Percentiles rank a stretch among this genome's conserved stretches.
phyloP scores from a whole-genome alignment of 2,797 vertebrate genomes.

The Labeo calbasu region DNA sequence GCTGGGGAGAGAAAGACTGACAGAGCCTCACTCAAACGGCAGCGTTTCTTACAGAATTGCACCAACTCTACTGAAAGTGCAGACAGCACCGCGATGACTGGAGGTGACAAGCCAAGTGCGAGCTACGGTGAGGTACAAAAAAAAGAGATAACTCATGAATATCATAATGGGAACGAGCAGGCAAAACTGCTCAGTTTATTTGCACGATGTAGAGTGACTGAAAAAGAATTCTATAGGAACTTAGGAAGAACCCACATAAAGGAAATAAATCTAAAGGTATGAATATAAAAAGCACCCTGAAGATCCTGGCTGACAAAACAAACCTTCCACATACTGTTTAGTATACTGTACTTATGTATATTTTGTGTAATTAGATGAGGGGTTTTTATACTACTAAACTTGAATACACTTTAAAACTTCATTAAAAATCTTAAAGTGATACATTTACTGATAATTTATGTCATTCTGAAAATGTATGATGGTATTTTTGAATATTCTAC shows the following conservation, averaged over 20 bases:
- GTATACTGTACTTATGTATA: background rate
- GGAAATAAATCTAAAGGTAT: conserved; percentile 35
- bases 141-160: conserved; percentile 57
- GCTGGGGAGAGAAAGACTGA: conserved; percentile 38
- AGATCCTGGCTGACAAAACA: conserved; percentile 42
- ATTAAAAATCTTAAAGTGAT: conserved; percentile 5
- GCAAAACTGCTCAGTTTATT: conserved; percentile 56
- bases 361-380: background rate
- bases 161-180: conserved; percentile 51
- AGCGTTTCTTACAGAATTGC: conserved; percentile 51
- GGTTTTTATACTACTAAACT: background rate
- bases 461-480: background rate
- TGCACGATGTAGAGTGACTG: conserved; percentile 42
- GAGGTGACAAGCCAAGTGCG: conserved; percentile 51
- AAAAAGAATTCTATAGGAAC: conserved; percentile 35
- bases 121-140: conserved; percentile 38
- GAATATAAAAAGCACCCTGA: background rate
- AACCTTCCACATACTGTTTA: conserved; percentile 21
- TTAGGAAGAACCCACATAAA: conserved; percentile 32
- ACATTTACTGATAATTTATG: no score
- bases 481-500: background rate
- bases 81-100: conserved; percentile 51
- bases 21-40: conserved; percentile 49
- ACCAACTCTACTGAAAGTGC: conserved; percentile 45
- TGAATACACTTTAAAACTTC: background rate